phyloP scores from a whole-genome alignment of 2,888 invertebrate species.

The Therioaphis trifolii region DNA sequence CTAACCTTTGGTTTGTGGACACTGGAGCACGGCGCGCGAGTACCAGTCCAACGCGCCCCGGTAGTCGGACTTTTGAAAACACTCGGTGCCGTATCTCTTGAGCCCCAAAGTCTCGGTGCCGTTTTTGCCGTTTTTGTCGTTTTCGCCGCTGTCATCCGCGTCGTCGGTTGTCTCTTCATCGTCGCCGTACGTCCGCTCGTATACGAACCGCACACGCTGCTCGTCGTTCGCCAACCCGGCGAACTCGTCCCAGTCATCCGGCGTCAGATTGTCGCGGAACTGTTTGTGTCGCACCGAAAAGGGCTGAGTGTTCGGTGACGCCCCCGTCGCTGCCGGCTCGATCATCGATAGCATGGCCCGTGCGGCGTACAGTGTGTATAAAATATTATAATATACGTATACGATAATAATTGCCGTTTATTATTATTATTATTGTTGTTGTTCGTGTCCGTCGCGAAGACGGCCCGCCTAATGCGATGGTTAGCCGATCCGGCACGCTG shows the following conservation, averaged over 20 bases:
- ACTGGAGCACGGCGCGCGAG: constrained; percentile 75
- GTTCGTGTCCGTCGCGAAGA: not conserved
- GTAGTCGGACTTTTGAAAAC: constrained; percentile 80
- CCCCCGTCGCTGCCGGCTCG: not conserved
- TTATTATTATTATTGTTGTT: too few relatives aligned
- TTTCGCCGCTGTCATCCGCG: not conserved
- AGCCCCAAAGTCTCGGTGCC: constrained; percentile 67
- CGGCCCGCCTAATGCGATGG: too few relatives aligned
- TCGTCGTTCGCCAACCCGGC: constrained; percentile 73
- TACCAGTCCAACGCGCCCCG: constrained; percentile 77
- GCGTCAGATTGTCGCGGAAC: constrained; percentile 72
- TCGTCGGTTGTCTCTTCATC: constrained; percentile 10
- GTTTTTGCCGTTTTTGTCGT: not conserved
- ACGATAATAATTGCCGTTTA: too few relatives aligned
- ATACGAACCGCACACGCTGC: constrained; percentile 75
- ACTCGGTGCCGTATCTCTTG: constrained; percentile 73
- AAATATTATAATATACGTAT: too few relatives aligned
- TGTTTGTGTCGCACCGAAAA: constrained; percentile 66
- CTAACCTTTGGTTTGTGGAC: constrained; percentile 79
- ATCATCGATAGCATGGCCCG: not conserved
- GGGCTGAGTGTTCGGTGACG: not conserved
- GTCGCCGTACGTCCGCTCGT: constrained; percentile 33
- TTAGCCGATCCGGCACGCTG: not conserved
- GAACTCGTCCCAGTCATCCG: constrained; percentile 76
- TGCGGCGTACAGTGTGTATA: too few relatives aligned